These are phyloP conservation scores for Parauchenoglanis punctatus DNA, from an alignment of 2,797 vertebrate genomes.

Conservation along the genomic window DNA sequence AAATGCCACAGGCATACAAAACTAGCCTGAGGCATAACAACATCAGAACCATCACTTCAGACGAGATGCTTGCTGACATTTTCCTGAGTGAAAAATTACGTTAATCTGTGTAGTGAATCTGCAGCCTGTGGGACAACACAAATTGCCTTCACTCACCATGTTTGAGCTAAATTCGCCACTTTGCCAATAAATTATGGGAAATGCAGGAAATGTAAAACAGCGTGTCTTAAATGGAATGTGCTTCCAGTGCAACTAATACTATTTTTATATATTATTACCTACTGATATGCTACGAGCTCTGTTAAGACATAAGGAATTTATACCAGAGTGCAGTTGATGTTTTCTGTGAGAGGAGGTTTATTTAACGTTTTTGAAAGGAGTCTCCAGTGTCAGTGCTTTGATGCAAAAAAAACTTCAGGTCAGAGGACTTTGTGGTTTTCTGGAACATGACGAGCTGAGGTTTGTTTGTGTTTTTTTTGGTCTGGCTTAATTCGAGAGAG, in stretches of 20 bases:
- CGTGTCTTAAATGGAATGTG: background rate
- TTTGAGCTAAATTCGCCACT: background rate
- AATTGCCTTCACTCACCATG: background rate
- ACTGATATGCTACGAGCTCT: background rate
- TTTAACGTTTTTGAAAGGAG: background rate
- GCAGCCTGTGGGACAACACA: slow-evolving; percentile 2
- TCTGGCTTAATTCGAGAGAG: background rate
- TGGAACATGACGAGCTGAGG: background rate
- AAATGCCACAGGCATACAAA: background rate
- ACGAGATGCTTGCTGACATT: background rate
- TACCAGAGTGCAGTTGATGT: background rate
- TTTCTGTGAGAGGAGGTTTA: background rate
- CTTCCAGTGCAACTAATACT: background rate
- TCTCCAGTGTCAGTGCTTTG: background rate
- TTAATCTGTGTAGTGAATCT: background rate
- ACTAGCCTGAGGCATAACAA: background rate
- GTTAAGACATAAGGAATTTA: background rate
- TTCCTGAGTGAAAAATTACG: background rate
- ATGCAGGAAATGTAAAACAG: background rate
- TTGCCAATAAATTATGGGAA: background rate
- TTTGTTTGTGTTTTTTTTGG: background rate
- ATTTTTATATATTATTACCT: background rate
- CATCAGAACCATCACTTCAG: background rate
- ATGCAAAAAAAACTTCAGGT: background rate
- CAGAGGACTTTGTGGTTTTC: background rate